These are phyloP conservation scores for Zoanthus sansibaricus DNA, from an alignment of 92 coral and sea anemone genomes.

Conservation along the genomic window DNA sequence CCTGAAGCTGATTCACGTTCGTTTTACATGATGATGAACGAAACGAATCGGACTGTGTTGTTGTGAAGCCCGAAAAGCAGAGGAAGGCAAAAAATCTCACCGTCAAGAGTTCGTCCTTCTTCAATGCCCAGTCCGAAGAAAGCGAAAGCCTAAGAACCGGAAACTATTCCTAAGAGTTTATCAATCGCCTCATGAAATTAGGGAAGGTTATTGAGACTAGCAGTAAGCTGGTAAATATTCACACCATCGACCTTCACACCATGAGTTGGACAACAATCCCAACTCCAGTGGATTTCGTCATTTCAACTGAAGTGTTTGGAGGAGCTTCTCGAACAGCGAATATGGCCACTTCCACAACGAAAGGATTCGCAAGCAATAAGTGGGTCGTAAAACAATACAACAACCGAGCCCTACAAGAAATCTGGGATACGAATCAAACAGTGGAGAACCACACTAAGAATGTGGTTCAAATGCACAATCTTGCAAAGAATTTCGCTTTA, in stretches of 20 bases:
- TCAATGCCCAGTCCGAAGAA: slow-evolving; percentile 48
- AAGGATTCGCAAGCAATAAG: slow-evolving; percentile 40
- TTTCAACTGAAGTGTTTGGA: slow-evolving; percentile 68
- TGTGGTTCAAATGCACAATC: slow-evolving; percentile 71
- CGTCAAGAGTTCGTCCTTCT: slow-evolving; percentile 24
- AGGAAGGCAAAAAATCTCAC: slow-evolving; percentile 38
- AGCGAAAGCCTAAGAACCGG: slow-evolving; percentile 27
- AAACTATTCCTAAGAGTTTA: slow-evolving; percentile 61
- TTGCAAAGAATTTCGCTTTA: slow-evolving; percentile 61
- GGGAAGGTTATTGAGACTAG: slow-evolving; percentile 64
- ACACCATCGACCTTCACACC: slow-evolving; percentile 58
- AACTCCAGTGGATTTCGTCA: slow-evolving; percentile 54
- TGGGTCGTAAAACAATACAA: slow-evolving; percentile 71
- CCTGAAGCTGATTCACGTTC: slow-evolving; percentile 23
- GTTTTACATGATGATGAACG: slow-evolving; percentile 11
- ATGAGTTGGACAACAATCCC: slow-evolving; percentile 74
- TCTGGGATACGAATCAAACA: slow-evolving; percentile 59
- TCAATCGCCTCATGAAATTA: slow-evolving; percentile 65
- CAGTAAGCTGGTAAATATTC: slow-evolving; percentile 59
- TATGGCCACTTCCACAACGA: slow-evolving; percentile 49
- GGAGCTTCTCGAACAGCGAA: slow-evolving; percentile 62
- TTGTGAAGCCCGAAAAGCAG: slow-evolving; percentile 32
- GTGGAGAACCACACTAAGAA: slow-evolving; percentile 70
- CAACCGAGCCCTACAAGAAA: slow-evolving; percentile 50
- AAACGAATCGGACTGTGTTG: slow-evolving; percentile 34